These are phyloP conservation scores for Lophura swinhoii DNA, from an alignment of 2,797 vertebrate genomes.

Conservation along the genomic window DNA sequence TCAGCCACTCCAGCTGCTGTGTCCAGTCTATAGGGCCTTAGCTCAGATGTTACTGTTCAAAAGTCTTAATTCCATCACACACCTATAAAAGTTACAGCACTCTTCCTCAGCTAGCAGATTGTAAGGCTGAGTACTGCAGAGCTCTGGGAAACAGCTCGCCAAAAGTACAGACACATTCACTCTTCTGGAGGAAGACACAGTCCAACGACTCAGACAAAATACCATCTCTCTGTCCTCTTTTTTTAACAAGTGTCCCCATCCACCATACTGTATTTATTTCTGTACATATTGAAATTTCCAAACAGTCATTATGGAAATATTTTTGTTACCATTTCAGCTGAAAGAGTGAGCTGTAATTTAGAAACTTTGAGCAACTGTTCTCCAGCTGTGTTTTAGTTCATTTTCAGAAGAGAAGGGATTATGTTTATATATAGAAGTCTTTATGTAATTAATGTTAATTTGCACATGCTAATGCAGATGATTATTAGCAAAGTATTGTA, in stretches of 20 bases:
- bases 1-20: not conserved
- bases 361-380: conserved; percentile 53
- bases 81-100: not conserved
- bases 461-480: conserved; percentile 54
- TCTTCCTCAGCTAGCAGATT: not conserved
- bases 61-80: not conserved
- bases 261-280: not conserved
- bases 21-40: not conserved
- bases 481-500: conserved; percentile 63
- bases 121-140: not conserved
- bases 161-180: not conserved
- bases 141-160: not conserved
- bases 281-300: not conserved
- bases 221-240: not conserved
- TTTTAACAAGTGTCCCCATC: not conserved
- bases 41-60: not conserved
- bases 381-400: conserved; percentile 67
- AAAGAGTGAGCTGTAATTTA: conserved; percentile 43
- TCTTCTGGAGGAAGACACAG: not conserved
- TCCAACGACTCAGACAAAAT: not conserved
- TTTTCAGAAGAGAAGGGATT: conserved; percentile 51
- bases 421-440: conserved; percentile 52
- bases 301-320: conserved; percentile 11
- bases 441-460: conserved; percentile 70
- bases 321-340: conserved; percentile 38